These are phyloP conservation scores for Lathamus discolor DNA, from an alignment of 2,113 vertebrate genomes.

Conservation along the genomic window DNA sequence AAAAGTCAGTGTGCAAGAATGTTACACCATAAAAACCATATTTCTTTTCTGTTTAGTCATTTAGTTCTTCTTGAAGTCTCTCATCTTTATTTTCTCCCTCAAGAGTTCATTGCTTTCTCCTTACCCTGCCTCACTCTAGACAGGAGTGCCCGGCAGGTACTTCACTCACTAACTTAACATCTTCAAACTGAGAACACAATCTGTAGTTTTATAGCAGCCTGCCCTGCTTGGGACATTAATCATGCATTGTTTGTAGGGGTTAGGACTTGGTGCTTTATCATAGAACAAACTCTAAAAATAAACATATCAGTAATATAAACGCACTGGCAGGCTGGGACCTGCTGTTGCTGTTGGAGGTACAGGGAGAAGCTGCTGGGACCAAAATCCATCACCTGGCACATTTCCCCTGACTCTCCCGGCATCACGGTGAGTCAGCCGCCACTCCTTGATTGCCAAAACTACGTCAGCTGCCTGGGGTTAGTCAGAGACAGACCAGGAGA, in stretches of 20 bases:
- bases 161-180: background rate
- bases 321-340: fast-evolving
- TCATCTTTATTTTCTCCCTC: background rate
- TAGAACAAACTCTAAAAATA: background rate
- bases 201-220: background rate
- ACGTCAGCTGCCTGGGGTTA: background rate
- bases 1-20: background rate
- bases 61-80: background rate
- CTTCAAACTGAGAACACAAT: background rate
- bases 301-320: background rate
- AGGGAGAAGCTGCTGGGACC: background rate
- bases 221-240: background rate
- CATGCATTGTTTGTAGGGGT: background rate
- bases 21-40: background rate
- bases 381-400: background rate
- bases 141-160: background rate
- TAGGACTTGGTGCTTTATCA: background rate
- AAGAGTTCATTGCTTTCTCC: background rate
- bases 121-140: background rate
- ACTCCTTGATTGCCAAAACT: background rate
- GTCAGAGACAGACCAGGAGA: background rate
- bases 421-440: background rate
- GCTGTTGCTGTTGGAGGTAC: background rate
- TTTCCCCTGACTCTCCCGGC: fast-evolving
- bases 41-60: background rate